Conservation (phyloP, 2,888 invertebrate genomes). For the Monochamus alternatus region DNA sequence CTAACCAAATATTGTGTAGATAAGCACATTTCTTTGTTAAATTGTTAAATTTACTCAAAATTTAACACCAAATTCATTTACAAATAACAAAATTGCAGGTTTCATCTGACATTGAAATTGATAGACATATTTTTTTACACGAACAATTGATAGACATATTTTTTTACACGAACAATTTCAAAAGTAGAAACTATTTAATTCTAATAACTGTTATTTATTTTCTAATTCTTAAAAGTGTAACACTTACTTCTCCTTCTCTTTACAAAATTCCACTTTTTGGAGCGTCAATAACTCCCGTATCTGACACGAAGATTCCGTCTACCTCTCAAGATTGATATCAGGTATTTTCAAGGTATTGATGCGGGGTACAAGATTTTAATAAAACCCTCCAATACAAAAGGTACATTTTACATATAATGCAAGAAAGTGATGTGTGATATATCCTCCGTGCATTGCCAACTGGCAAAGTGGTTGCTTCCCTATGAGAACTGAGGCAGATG, state of each 20-base stretch:
- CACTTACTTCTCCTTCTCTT: not conserved
- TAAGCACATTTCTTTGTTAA: no score
- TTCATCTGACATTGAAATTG: no score
- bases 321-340: conserved; percentile 12
- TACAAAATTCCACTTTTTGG: not conserved
- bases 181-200: no score
- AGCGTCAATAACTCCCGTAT: conserved; percentile 4
- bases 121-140: no score
- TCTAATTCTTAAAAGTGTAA: not conserved
- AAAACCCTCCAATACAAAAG: conserved; percentile 37
- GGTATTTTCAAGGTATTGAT: conserved; percentile 18
- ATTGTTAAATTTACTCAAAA: no score
- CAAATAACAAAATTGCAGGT: no score
- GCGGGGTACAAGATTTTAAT: conserved; percentile 21
- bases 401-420: conserved; percentile 38
- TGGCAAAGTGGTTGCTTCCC: conserved; percentile 29
- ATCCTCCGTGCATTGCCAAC: conserved; percentile 49
- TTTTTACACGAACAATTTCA: no score
- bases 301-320: not conserved
- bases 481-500: conserved; percentile 61
- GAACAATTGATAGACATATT: no score
- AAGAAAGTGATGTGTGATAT: conserved; percentile 47
- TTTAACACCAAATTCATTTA: no score
- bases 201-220: no score
- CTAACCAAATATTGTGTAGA: no score